Evolutionary conservation across 2,113 vertebrate species (phyloP).

Genomic region (Cygnus atratus): DNA sequence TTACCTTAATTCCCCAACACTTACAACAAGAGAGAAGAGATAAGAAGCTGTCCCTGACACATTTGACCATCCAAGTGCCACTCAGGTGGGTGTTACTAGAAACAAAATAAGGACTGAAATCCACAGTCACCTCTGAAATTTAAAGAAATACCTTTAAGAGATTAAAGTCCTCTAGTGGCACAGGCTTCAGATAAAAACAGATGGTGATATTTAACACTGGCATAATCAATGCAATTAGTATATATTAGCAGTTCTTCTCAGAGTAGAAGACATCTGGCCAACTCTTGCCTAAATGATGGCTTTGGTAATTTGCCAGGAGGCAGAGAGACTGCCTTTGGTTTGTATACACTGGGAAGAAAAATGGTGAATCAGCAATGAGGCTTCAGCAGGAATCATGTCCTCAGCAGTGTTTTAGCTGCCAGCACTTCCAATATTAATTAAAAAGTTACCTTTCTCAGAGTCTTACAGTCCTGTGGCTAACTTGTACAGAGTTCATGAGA

Average conservation of each 20-base stretch:
- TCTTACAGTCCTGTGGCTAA: not conserved
- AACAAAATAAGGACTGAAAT: not conserved
- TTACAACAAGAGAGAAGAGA: not conserved
- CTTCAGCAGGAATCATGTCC: not conserved
- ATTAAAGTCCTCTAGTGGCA: not conserved
- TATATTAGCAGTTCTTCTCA: not conserved
- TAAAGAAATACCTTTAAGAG: not conserved
- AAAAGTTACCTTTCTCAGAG: not conserved
- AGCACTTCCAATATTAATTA: not conserved
- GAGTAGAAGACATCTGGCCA: not conserved
- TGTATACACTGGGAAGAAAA: not conserved
- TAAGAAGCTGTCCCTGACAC: not conserved
- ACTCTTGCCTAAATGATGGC: not conserved
- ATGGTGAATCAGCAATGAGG: not conserved
- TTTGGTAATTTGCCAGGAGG: conserved; percentile 10
- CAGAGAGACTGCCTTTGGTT: not conserved
- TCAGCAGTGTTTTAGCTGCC: not conserved
- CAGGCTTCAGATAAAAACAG: not conserved
- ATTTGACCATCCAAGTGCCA: not conserved
- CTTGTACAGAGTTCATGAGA: not conserved
- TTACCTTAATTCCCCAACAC: not conserved
- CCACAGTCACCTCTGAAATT: not conserved
- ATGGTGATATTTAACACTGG: not conserved
- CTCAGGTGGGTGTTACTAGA: not conserved
- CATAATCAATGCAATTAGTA: not conserved